Evolutionary conservation across 2,888 invertebrate genomes (phyloP), one percentile per base, ranked within the genome.

Genomic region (Mimas tiliae): DNA sequence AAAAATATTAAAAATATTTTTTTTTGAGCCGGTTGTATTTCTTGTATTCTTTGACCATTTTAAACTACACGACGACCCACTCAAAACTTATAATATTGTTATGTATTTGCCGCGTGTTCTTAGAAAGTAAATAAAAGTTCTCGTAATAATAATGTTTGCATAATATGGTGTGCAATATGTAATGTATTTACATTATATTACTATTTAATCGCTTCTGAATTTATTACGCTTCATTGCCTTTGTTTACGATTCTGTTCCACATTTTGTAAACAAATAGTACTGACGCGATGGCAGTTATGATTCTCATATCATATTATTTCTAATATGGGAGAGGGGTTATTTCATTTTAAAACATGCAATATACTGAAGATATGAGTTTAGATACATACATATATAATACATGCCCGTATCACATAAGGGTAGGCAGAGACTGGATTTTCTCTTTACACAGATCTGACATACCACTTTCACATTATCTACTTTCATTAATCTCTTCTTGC

Each of bases 151-250:
- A 3, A 16, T 58, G 38, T 58, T 58, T 58, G 12, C 19, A 19
- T 58, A 58, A 58, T 58, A 42, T 38, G 55, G 55, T 38, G 38
- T 42, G 55, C 34, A 55, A 19, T 38, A 48, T 53, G 48, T 19
- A 62, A 67, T 52, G 62, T 65, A 67, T 62, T 62, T 52, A 67
- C 65, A 68, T 42, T 16, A 38, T 27, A 9, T n/a, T n/a, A 0
- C 6, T 27, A 42, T 19, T 50, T 8, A 16, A 16, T 48, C 48
- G 33, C 16, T 16, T 38, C 14, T 58, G 19, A 38, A 38, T 58
- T 38, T 58, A 38, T 58, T 58, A 58, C 38, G 55, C 38, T 58
- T n/a, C 16, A 34, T 12, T 8, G 55, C 9, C 8, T 55, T 55
- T 34, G 33, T 55, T 58, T 58, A n/a, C 42, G 11, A 58, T 19